These are phyloP conservation scores for Aplochiton taeniatus DNA, from an alignment of 2,797 vertebrate genomes.

Conservation along the genomic window DNA sequence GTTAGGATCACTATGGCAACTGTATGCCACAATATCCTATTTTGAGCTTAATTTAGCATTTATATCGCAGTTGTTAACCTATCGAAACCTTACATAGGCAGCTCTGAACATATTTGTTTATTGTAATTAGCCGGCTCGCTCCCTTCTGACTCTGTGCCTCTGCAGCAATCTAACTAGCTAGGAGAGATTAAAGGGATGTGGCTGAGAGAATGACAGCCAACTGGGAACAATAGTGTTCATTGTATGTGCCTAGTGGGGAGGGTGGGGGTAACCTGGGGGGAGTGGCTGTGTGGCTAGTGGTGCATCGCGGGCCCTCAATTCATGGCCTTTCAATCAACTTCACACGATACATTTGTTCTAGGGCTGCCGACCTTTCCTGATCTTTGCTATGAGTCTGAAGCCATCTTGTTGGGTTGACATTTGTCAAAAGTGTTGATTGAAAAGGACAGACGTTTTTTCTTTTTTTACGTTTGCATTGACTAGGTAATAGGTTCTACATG, in stretches of 20 bases:
- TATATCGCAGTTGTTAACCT: conserved; percentile 78
- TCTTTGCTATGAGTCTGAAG: too few species aligned
- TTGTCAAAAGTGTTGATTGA: too few species aligned
- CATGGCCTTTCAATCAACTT: too few species aligned
- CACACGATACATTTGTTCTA: too few species aligned
- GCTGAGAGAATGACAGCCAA: conserved; percentile 48
- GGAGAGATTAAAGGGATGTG: conserved; percentile 61
- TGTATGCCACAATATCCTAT: conserved; percentile 72
- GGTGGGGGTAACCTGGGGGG: neutral
- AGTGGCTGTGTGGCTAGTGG: neutral
- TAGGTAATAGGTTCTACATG: too few species aligned
- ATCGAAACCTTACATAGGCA: conserved; percentile 70
- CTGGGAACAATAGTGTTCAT: neutral
- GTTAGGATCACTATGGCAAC: conserved; percentile 77
- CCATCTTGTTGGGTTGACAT: too few species aligned
- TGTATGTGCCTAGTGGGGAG: neutral
- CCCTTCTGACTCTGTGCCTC: conserved; percentile 29
- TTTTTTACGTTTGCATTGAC: too few species aligned
- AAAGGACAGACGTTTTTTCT: too few species aligned
- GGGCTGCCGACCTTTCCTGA: too few species aligned
- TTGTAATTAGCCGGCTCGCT: conserved; percentile 71
- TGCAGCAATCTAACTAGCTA: conserved; percentile 42
- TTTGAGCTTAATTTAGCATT: conserved; percentile 80
- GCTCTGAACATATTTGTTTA: conserved; percentile 75
- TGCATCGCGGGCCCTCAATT: neutral